Percentiles rank a stretch among this genome's conserved stretches.
phyloP scores from a whole-genome alignment of 2,113 vertebrate genomes.

The Apus apus region DNA sequence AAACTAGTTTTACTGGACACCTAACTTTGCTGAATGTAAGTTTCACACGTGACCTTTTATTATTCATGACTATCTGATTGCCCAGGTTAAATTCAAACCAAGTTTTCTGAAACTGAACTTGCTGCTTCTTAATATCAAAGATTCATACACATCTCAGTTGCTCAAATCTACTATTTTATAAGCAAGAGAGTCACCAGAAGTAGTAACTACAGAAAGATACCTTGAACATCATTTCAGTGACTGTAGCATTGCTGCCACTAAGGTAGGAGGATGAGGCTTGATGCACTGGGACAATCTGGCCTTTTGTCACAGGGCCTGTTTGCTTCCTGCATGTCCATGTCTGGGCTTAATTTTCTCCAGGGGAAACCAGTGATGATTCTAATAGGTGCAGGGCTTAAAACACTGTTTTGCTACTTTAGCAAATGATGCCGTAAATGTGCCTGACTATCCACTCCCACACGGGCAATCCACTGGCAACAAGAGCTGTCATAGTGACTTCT shows the following conservation, averaged over 20 bases:
- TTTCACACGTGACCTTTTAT: constrained; percentile 54
- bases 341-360: background rate
- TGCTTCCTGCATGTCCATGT: background rate
- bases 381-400: background rate
- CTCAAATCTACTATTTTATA: background rate
- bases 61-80: constrained; percentile 15
- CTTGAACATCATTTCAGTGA: background rate
- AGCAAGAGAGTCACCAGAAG: background rate
- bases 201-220: background rate
- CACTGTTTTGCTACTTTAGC: background rate
- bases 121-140: background rate
- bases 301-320: background rate
- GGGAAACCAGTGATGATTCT: background rate
- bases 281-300: background rate
- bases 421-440: background rate
- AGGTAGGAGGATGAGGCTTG: background rate
- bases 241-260: background rate
- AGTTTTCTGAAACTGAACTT: background rate
- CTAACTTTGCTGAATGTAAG: constrained; percentile 60
- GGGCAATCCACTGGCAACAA: background rate
- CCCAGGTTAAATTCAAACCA: background rate
- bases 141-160: background rate
- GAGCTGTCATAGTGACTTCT: background rate
- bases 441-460: background rate
- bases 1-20: constrained; percentile 73